Evolutionary conservation across 2,888 invertebrate genomes (phyloP), one percentile per base, ranked within the genome.

Genomic region (Norana najaformis): DNA sequence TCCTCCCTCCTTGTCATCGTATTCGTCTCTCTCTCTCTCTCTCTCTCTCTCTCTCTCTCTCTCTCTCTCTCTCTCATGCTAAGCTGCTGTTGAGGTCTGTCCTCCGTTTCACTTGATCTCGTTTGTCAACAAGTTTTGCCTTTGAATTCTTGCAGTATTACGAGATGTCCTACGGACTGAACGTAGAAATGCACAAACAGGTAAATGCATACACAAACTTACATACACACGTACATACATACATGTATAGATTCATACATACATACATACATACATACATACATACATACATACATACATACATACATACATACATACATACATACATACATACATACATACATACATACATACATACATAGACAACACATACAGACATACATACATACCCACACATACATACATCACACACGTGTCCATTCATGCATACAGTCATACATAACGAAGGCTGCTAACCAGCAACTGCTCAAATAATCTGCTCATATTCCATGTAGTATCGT

Each of bases 131-230:
- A 47, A 20, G n/a, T n/a, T n/a, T n/a, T n/a, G n/a, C n/a, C n/a
- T n/a, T n/a, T n/a, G n/a, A n/a, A 89, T 85, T 37, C 82, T 89
- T 90, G 18, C 96, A 97, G 97, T 98, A 98, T 96, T 98, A 98
- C 96, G 98, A 98, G 96, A 98, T 98, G 98, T 98, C 98, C 90
- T 98, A 98, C 96, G 98, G 98, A 93, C 96, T 98, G 94, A 98
- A 98, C 96, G 97, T 97, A 94, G 98, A 98, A 96, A 97, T 98
- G 97, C 97, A 98, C 96, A 98, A 98, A 96, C 98, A 98, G 94
- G 94, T 94, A 93, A 92, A 35, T 20, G 38, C 18, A 30, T 13
- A 83, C 13, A 89, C 35, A 38, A 39, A 85, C 34, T 35, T 30
- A 82, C 4, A 36, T 35, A 36, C 35, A 82, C 35, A 82, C n/a